phyloP scores from a whole-genome alignment of 2,113 vertebrate species.

The Erythrocercus mccallii region DNA sequence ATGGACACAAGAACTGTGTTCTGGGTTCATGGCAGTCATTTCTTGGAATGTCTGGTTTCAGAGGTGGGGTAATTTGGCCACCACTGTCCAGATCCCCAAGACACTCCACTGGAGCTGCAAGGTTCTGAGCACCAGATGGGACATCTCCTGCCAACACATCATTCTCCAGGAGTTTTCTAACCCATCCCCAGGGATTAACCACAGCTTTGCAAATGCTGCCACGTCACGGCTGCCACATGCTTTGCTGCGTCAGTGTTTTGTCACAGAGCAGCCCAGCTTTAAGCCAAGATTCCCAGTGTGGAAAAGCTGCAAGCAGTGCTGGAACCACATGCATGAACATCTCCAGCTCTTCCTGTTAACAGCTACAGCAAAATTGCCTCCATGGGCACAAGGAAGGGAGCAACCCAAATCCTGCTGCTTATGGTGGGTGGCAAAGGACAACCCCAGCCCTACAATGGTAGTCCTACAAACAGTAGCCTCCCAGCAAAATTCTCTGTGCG shows the following conservation, averaged over 20 bases:
- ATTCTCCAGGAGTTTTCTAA: not conserved
- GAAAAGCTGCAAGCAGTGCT: not conserved
- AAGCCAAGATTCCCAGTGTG: not conserved
- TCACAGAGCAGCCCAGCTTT: not conserved
- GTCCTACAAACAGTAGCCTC: not conserved
- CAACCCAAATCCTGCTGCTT: accelerated
- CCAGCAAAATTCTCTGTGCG: accelerated
- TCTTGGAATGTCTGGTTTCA: not conserved
- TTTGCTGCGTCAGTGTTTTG: not conserved
- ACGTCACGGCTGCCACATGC: accelerated
- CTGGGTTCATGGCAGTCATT: not conserved
- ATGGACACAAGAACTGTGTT: not conserved
- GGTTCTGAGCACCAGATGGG: not conserved
- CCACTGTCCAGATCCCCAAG: not conserved
- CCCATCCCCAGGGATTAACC: not conserved
- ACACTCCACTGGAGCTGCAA: not conserved
- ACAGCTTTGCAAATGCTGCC: not conserved
- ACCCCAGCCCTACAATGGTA: not conserved
- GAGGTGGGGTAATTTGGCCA: not conserved
- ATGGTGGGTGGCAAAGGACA: not conserved
- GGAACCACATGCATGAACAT: accelerated
- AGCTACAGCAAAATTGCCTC: not conserved
- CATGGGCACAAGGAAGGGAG: not conserved
- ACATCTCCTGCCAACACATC: not conserved
- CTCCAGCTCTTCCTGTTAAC: not conserved